phyloP scores from a whole-genome alignment of 2,888 invertebrate species.

The Thera obeliscata region DNA sequence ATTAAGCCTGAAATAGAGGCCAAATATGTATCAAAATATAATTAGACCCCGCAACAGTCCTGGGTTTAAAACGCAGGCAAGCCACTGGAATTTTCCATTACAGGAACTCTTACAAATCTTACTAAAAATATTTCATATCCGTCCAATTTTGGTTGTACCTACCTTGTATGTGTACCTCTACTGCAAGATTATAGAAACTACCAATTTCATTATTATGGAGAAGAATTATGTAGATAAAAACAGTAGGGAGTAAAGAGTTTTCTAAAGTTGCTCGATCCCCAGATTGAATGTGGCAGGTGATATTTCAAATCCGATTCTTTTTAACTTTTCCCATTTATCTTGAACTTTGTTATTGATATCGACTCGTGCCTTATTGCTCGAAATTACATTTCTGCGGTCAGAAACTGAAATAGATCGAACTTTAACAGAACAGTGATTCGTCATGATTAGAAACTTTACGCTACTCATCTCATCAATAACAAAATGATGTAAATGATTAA shows the following conservation, averaged over 20 bases:
- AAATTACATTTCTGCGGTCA: slow-evolving; percentile 30
- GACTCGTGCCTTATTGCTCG: slow-evolving; percentile 35
- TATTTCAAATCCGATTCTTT: slow-evolving; percentile 31
- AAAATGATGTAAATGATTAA: no score
- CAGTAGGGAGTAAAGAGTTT: background rate
- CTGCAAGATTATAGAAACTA: background rate
- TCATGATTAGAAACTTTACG: background rate
- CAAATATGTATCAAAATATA: no score
- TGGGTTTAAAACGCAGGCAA: no score
- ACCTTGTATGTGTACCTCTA: no score
- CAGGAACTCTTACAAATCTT: no score
- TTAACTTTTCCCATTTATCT: slow-evolving; percentile 39
- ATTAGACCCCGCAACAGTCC: no score
- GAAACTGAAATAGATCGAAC: slow-evolving; percentile 6
- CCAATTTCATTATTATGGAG: background rate
- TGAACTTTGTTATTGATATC: slow-evolving; percentile 39
- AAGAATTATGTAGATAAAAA: slow-evolving; percentile 4
- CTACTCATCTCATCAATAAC: background rate
- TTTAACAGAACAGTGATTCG: background rate
- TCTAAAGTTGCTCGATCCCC: slow-evolving; percentile 1
- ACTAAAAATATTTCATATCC: no score
- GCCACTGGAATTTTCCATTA: no score
- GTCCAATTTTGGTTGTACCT: no score
- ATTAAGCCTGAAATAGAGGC: no score
- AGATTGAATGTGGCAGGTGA: slow-evolving; percentile 15